Conservation (phyloP, 92 coral and sea anemone species). For the Epizoanthus illoricatus region DNA sequence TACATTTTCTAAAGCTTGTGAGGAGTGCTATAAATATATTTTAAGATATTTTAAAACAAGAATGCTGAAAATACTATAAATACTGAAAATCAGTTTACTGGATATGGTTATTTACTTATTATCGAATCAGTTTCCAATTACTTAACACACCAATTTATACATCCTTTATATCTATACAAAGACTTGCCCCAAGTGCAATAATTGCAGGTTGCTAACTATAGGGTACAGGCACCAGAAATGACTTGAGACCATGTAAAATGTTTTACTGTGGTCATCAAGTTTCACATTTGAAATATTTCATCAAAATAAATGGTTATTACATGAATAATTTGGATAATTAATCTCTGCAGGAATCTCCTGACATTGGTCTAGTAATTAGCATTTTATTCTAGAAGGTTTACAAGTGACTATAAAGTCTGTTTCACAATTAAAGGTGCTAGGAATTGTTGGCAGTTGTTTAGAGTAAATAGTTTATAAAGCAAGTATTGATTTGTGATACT, state of each 20-base stretch:
- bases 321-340: constrained; percentile 1
- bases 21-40: too few species aligned
- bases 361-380: not conserved
- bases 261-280: not conserved
- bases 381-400: not conserved
- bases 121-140: not conserved
- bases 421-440: not conserved
- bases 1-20: too few species aligned
- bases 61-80: not conserved
- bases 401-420: not conserved
- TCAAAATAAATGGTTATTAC: not conserved
- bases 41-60: not conserved
- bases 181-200: not conserved
- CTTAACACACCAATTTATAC: not conserved
- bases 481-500: not conserved
- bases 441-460: not conserved
- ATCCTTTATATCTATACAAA: not conserved
- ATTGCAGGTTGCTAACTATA: not conserved
- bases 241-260: not conserved
- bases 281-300: not conserved
- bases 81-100: not conserved
- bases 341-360: constrained; percentile 2
- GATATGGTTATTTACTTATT: not conserved
- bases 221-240: not conserved
- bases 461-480: not conserved